Base-by-base conservation (phyloP, 2,113 vertebrate species). In the Holacanthus passer region DNA sequence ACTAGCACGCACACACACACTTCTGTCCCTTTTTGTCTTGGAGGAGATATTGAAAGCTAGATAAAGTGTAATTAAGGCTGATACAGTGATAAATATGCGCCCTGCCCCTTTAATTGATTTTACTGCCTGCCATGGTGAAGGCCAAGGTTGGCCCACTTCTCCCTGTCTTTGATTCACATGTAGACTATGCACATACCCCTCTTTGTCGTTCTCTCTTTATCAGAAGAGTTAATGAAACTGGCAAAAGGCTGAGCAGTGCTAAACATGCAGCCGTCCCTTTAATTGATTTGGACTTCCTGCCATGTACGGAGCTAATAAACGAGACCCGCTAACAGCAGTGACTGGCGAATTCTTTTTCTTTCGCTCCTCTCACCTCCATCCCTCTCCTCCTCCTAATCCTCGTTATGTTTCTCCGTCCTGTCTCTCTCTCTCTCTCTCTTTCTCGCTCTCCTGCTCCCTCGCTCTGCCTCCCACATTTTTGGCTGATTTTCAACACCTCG, bases 1-100 rank as follows among this genome's bases (percentile, higher is more conserved):
- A n/a, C n/a, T n/a, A n/a, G 0, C 58, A 56, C 27, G 48, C 20
- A 39, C 37, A 27, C 45, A 50, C 53, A 59, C 71, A 60, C 58
- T 58, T 71, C 74, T 58, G 31, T 70, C 67, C 22, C 10, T 63
- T 32, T 62, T 62, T 79, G 75, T 84, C 81, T 85, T 73, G 64
- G 13, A 67, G 64, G 65, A 72, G 68, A 47, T 90, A 91, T 88
- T 84, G 90, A 91, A 89, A 87, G 59, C 67, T 24, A 88, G 88
- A 90, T 93, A 82, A 89, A 80, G 83, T 82, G 47, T 90, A 89
- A 88, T 93, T 88, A 89, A 77, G 81, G 64, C 85, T 67, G 76
- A 73, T 89, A 64, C 64, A 45, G 73, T 87, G 89, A 93, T 92
- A 82, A 93, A 92, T 89, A 79, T 77, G 75, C 52, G 31, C 41